Evolutionary conservation across 2,797 vertebrate genomes (phyloP).

Genomic region (Tiaroga cobitis): DNA sequence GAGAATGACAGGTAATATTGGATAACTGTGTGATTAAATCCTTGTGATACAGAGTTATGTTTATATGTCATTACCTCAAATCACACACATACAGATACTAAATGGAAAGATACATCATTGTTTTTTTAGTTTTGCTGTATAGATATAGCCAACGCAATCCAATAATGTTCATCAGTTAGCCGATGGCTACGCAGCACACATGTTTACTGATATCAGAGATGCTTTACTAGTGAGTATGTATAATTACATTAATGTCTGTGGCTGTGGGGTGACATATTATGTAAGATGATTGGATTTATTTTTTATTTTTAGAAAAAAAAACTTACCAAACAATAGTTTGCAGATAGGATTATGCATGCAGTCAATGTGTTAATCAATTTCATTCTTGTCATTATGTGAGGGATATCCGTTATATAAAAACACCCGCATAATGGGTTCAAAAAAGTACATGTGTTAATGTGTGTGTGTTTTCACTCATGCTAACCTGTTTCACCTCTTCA

Average conservation of each 20-base stretch:
- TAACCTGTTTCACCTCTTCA: slow-evolving; percentile 90
- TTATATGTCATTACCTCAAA: neutral
- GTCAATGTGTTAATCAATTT: neutral
- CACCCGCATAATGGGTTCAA: neutral
- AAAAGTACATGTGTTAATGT: neutral
- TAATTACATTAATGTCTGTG: slow-evolving; percentile 48
- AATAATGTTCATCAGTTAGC: slow-evolving; percentile 19
- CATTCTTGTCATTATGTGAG: neutral
- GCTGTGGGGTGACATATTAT: slow-evolving; percentile 16
- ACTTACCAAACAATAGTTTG: neutral
- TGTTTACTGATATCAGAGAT: slow-evolving; percentile 25
- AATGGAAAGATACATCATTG: neutral
- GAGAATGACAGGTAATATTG: slow-evolving; percentile 8
- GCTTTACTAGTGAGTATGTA: slow-evolving; percentile 33
- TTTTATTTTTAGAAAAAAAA: neutral
- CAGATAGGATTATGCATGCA: neutral
- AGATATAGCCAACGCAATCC: slow-evolving; percentile 8
- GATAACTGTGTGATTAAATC: slow-evolving; percentile 3
- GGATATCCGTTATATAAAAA: neutral
- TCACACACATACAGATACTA: neutral
- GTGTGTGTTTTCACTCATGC: slow-evolving; percentile 48
- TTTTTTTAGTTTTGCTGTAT: slow-evolving; percentile 25
- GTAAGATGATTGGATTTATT: slow-evolving; percentile 51
- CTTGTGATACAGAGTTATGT: neutral
- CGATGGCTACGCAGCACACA: slow-evolving; percentile 10